These are phyloP conservation scores for Iguana delicatissima DNA, from an alignment of 2,797 vertebrate genomes.

Conservation along the genomic window DNA sequence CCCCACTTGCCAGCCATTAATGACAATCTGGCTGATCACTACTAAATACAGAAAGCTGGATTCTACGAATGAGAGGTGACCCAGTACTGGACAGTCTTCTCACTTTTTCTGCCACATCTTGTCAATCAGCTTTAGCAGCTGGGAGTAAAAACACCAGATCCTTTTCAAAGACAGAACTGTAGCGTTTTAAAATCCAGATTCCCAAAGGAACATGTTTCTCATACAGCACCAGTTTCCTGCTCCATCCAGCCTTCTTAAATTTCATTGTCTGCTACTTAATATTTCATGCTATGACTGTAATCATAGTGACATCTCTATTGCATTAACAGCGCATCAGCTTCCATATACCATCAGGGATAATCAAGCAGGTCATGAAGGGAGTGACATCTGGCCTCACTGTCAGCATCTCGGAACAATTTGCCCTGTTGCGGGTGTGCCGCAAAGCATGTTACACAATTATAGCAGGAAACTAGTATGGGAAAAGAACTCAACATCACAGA, in stretches of 20 bases:
- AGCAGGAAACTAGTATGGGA: neutral
- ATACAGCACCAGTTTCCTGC: slow-evolving; percentile 5
- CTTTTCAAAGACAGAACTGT: slow-evolving; percentile 9
- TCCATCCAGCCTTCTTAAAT: slow-evolving; percentile 60
- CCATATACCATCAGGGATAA: slow-evolving; percentile 57
- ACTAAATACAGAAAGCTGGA: neutral
- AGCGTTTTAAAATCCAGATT: slow-evolving; percentile 14
- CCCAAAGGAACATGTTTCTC: slow-evolving; percentile 46
- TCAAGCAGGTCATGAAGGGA: slow-evolving; percentile 59
- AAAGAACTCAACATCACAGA: neutral
- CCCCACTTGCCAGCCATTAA: neutral
- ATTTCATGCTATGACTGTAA: slow-evolving; percentile 62
- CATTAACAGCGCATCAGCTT: slow-evolving; percentile 64
- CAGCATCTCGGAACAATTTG: slow-evolving; percentile 19
- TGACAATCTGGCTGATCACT: neutral
- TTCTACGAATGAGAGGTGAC: too few species aligned
- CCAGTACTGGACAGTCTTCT: neutral
- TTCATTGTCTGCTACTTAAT: slow-evolving; percentile 66
- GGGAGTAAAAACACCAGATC: neutral
- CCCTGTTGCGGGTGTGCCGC: neutral
- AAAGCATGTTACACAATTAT: neutral
- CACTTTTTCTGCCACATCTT: fast-evolving
- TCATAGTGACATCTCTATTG: slow-evolving; percentile 54
- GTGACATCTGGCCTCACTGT: slow-evolving; percentile 1
- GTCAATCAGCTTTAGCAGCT: neutral